Evolutionary conservation across 35 echinoderm and acorn worm species (phyloP), one percentile per base, ranked within the genome.

Genomic region (Eucidaris tribuloides): DNA sequence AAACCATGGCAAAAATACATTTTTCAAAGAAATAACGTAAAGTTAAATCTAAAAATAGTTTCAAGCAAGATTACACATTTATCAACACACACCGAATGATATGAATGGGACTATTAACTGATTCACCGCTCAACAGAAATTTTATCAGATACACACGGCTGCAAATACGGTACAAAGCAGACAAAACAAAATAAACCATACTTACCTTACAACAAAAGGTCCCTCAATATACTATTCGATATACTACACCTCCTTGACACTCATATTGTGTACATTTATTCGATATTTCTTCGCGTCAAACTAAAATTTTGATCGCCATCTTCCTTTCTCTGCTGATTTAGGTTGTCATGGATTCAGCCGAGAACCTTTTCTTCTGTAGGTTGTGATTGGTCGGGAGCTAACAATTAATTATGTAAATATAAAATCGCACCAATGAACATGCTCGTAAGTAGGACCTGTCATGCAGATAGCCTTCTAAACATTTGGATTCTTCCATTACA

Each of bases 271-370:
- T 6, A 42, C 14, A 35, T 41, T 74, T 13, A n/a, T 42, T 14
- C 34, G 24, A 44, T 74, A n/a, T n/a, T n/a, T 43, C n/a, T 44
- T 44, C 41, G 38, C 34, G 40, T 74, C 38, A 74, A 74, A 74
- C 38, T 40, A 44, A 74, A 6, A 44, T 74, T 1, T n/a, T 74
- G 9, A 41, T 74, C 68, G 68, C 68, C 68, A 74, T 74, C 44
- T 74, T 64, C 13, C 68, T 44, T 42, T 33, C 60, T 18, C 68
- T 74, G 68, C n/a, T n/a, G n/a, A n/a, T 74, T 74, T 74, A 74
- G 68, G 68, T 74, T 74, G 68, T 74, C 68, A 74, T 74, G 68
- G 68, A 38, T 74, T 74, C 68, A 74, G 1, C 2, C 0, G 30
- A 22, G 48, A n/a, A n/a, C n/a, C n/a, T n/a, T n/a, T n/a, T n/a